Evolutionary conservation across 1,140 invertebrate genomes (phyloP).

Genomic region (Nasonia vitripennis): DNA sequence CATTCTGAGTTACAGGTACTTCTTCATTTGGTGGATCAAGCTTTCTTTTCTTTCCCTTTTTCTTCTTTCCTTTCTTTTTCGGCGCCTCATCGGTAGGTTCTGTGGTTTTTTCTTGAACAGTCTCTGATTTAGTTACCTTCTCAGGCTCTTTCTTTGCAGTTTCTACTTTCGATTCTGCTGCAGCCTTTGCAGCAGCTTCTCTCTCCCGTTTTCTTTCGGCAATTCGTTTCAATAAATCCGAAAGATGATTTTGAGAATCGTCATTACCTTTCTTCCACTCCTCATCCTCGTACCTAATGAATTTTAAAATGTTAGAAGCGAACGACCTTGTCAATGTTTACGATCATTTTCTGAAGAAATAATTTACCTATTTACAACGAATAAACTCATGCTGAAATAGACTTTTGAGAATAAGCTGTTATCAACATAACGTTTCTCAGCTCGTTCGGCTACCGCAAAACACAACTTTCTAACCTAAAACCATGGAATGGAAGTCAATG

Average conservation of each 20-base stretch:
- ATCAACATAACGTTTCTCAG: background rate
- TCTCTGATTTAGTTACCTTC: conserved; percentile 15
- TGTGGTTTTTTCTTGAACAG: conserved; percentile 9
- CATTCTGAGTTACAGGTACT: conserved; percentile 50
- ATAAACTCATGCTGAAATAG: conserved; percentile 72
- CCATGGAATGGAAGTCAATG: background rate
- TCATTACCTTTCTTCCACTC: conserved; percentile 64
- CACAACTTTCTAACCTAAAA: conserved; percentile 9
- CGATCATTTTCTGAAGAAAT: conserved; percentile 22
- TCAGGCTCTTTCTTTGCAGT: conserved; percentile 29
- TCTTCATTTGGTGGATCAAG: background rate
- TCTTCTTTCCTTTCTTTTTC: conserved; percentile 53
- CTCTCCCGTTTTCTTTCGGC: conserved; percentile 75
- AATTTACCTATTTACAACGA: conserved; percentile 74
- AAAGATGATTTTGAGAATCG: conserved; percentile 76
- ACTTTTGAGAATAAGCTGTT: background rate
- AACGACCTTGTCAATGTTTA: conserved; percentile 45
- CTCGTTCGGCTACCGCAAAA: background rate
- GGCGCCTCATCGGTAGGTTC: conserved; percentile 19
- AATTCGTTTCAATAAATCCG: conserved; percentile 77
- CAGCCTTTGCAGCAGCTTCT: conserved; percentile 48
- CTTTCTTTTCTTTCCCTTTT: conserved; percentile 35
- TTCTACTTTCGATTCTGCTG: conserved; percentile 43
- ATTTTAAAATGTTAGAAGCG: conserved; percentile 32
- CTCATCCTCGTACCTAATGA: conserved; percentile 72